phyloP scores from a whole-genome alignment of 2,797 vertebrate genomes.

The Dendrocincla tyrannina region DNA sequence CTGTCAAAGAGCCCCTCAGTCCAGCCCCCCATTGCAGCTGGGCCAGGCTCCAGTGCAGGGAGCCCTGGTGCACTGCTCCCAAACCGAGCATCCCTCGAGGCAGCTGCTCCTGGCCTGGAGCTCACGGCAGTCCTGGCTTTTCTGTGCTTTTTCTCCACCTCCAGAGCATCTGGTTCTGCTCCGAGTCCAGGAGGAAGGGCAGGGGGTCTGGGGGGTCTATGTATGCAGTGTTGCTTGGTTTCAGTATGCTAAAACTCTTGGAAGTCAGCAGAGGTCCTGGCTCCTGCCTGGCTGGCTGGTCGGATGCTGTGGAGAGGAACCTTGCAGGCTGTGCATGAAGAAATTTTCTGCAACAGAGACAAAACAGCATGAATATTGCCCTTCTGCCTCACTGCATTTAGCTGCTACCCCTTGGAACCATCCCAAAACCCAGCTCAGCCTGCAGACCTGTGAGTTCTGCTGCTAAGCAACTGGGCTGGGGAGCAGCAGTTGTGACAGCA shows the following conservation, averaged over 20 bases:
- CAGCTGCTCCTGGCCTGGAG: slow-evolving; percentile 12
- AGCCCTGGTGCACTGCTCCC: background rate
- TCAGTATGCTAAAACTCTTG: slow-evolving; percentile 1
- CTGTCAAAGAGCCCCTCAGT: background rate
- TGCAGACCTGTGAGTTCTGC: background rate
- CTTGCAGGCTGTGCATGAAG: slow-evolving; percentile 53
- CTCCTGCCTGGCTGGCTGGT: background rate
- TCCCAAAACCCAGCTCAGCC: background rate
- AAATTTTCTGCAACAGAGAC: slow-evolving; percentile 64
- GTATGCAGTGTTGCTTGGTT: slow-evolving; percentile 15
- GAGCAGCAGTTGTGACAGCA: background rate
- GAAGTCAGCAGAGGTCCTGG: slow-evolving; percentile 27
- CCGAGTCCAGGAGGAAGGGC: slow-evolving; percentile 53
- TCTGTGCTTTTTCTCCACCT: slow-evolving; percentile 73
- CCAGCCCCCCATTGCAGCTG: background rate
- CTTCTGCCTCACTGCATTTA: background rate
- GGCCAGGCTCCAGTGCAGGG: background rate
- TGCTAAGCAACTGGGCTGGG: slow-evolving; percentile 25
- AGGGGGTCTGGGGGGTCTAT: slow-evolving; percentile 1
- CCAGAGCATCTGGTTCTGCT: slow-evolving; percentile 20
- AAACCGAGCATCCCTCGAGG: background rate
- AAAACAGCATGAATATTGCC: background rate
- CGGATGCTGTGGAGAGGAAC: slow-evolving; percentile 32
- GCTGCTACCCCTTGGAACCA: slow-evolving; percentile 21
- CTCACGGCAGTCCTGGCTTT: slow-evolving; percentile 1